Evolutionary conservation across 2,888 invertebrate genomes (phyloP), one percentile per base, ranked within the genome.

Genomic region (Venustoraphidia nigricollis): DNA sequence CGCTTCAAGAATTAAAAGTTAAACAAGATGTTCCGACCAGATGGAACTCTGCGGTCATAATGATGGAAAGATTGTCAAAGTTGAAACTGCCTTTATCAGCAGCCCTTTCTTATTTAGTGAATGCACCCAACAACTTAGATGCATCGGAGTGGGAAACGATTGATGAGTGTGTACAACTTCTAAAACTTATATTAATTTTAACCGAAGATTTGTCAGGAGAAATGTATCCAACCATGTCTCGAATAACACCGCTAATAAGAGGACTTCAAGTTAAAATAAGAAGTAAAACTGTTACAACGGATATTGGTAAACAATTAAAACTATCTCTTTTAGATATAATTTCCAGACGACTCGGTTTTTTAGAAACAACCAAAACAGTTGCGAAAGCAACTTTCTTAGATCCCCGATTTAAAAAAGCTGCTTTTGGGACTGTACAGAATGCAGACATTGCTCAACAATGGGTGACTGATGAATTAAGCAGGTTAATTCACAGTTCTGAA

Each of bases 341-440:
- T 14, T 9, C 3, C 17, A 4, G 17, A 4, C 41, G 41, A 8
- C 41, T 11, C 8, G 41, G 41, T 41, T 14, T n/a, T 13, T 41
- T 41, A 11, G 41, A 41, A 17, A 4, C 5, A 14, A 41, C 5
- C 8, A 10, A 41, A 41, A 48, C 9, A 41, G 36, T 34, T 41
- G 13, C 34, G 10, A 36, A 49, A 42, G 13, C 49, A 8, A 42
- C 41, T n/a, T 43, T 49, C 34, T 37, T 49, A 10, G 49, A 49
- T n/a, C 42, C 42, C 0, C 41, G 49, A 14, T 49, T 44, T 17
- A 49, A 45, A 36, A 48, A 45, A 36, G 8, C 10, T 6, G 45
- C 36, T 9, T 44, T 49, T 41, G 41, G 41, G 4, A 8, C n/a
- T 17, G 41, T 4, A 4, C 10, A 13, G 8, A 41, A 41, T 41